phyloP scores from a whole-genome alignment of 2,797 vertebrate species.

The Alfaro cultratus region DNA sequence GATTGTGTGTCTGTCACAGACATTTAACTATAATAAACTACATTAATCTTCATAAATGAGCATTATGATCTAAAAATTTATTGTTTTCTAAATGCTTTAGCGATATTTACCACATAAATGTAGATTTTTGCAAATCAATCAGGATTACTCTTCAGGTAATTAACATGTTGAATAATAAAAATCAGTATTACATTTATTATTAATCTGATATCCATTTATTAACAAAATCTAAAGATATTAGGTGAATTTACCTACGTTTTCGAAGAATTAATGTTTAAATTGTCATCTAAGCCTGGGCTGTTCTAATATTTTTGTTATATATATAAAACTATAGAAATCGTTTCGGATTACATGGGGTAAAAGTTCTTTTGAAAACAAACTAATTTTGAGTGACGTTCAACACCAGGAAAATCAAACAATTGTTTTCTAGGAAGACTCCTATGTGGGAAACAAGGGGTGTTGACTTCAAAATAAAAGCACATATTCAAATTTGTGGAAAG shows the following conservation, averaged over 20 bases:
- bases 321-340: not conserved
- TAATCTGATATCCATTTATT: not conserved
- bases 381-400: not conserved
- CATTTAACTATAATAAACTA: not conserved
- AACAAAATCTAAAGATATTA: not conserved
- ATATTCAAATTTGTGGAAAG: not conserved
- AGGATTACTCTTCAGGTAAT: not conserved
- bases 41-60: not conserved
- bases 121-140: not conserved
- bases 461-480: not conserved
- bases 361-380: not conserved
- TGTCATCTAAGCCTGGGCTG: not conserved
- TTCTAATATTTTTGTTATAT: not conserved
- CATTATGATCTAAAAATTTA: not conserved
- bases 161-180: not conserved
- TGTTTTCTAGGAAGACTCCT: not conserved
- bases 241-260: not conserved
- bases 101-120: not conserved
- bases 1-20: slow-evolving; percentile 11
- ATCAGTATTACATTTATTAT: not conserved
- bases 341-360: not conserved
- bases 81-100: not conserved
- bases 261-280: not conserved
- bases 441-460: not conserved
- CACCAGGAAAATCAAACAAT: not conserved